Evolutionary conservation across 2,888 invertebrate genomes (phyloP).

Genomic region (Smittia aterrima): DNA sequence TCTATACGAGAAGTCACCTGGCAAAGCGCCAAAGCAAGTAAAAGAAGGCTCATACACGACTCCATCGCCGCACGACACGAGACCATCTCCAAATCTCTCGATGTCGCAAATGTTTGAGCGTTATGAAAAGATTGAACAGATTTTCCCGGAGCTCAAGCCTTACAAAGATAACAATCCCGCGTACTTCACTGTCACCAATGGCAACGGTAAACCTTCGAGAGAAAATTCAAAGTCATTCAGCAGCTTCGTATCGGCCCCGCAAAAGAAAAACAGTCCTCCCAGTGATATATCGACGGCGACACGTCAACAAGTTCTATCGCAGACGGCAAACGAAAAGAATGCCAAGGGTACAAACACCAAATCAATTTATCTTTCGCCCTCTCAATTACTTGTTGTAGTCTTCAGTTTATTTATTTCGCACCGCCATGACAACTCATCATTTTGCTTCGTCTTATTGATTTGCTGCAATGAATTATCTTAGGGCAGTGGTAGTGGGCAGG

Average conservation of each 20-base stretch:
- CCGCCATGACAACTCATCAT: background rate
- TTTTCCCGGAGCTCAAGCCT: conserved; percentile 69
- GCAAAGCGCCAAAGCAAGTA: conserved; percentile 53
- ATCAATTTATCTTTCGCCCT: conserved; percentile 12
- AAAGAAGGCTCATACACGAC: conserved; percentile 47
- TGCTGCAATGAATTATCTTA: background rate
- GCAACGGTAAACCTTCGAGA: conserved; percentile 50
- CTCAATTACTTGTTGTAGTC: background rate
- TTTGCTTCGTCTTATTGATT: background rate
- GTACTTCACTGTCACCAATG: conserved; percentile 45
- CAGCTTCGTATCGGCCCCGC: conserved; percentile 33
- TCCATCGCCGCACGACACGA: background rate
- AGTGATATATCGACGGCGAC: background rate
- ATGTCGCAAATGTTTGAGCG: conserved; percentile 71
- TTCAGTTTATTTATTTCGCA: too few species aligned
- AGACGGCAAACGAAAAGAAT: background rate
- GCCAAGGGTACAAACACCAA: conserved; percentile 26
- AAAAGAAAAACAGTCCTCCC: conserved; percentile 33
- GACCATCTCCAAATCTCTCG: conserved; percentile 52
- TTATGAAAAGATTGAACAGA: conserved; percentile 73
- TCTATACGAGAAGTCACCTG: conserved; percentile 48
- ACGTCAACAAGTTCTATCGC: conserved; percentile 14
- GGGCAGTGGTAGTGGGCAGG: background rate
- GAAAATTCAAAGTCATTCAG: conserved; percentile 49
- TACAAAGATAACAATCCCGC: conserved; percentile 52